Evolutionary conservation across 2,888 invertebrate species (phyloP), one percentile per base, ranked within the genome.

Genomic region (Formica aserva): DNA sequence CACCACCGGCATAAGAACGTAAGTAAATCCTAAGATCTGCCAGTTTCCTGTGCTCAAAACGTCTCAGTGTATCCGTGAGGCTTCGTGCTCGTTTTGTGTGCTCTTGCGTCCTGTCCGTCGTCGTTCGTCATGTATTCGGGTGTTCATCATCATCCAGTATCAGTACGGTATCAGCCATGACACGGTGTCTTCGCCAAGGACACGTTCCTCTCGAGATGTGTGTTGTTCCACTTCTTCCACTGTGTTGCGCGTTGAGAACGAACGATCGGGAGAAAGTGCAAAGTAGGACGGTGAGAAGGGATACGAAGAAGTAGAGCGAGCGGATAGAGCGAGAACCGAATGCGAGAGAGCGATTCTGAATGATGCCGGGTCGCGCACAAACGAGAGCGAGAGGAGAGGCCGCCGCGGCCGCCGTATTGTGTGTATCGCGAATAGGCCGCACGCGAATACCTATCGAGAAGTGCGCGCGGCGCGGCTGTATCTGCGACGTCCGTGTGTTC

Each of bases 401-500:
- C 69, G 32, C 77, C 48, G 38, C 57, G 57, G 60, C 45, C 60
- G 78, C 52, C 38, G 78, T 69, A 80, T 80, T 80, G 78, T 77
- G 80, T 82, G 62, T 75, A 74, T 84, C 74, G 84, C 74, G 81
- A 80, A 80, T 80, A 80, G 78, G 71, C 78, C 71, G 78, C 63
- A 60, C 52, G 77, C 67, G 72, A 72, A 83, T 83, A 80, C 62
- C 71, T 57, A 80, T 80, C 69, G 71, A 80, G 83, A 80, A 55
- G 65, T 77, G 69, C 77, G 55, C 67, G 65, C 65, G 45, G 55
- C 67, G 77, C 66, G 66, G 71, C 67, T 80, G 26, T 80, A 80
- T 80, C 69, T 69, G 78, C 78, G 35, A 80, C 4, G 35, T 45
- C 60, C 45, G 29, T 69, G 78, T 80, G 78, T 38, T 83, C 72